Evolutionary conservation across 2,113 vertebrate genomes (phyloP).

Genomic region (Dasyornis broadbenti): DNA sequence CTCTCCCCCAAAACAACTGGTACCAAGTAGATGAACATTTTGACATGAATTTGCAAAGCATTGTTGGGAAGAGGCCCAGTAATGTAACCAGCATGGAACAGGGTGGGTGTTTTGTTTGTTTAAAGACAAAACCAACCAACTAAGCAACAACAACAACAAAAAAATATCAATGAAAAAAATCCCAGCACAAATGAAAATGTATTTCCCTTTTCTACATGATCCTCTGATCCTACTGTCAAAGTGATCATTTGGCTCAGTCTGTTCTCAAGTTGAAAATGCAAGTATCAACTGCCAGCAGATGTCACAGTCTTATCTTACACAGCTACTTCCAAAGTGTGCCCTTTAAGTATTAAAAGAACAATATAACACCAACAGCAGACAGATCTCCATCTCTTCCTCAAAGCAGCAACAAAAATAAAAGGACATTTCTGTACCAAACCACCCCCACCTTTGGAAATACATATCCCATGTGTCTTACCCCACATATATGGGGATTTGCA

Average conservation of each 20-base stretch:
- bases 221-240: not conserved
- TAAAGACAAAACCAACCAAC: not conserved
- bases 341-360: not conserved
- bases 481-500: not conserved
- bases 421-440: not conserved
- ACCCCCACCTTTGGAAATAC: not conserved
- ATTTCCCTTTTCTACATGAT: not conserved
- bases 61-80: not conserved
- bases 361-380: not conserved
- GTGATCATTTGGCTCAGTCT: not conserved
- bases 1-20: not conserved
- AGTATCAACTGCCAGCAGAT: not conserved
- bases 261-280: not conserved
- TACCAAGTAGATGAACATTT: not conserved
- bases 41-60: not conserved
- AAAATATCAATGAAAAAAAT: not conserved
- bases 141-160: not conserved
- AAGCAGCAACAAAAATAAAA: not conserved
- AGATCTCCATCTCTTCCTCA: not conserved
- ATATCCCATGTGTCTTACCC: not conserved
- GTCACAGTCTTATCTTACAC: not conserved
- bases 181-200: not conserved
- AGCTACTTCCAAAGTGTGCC: not conserved
- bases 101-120: not conserved
- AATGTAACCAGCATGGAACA: not conserved